Conservation (phyloP, 2,797 vertebrate genomes). For the Falco biarmicus region DNA sequence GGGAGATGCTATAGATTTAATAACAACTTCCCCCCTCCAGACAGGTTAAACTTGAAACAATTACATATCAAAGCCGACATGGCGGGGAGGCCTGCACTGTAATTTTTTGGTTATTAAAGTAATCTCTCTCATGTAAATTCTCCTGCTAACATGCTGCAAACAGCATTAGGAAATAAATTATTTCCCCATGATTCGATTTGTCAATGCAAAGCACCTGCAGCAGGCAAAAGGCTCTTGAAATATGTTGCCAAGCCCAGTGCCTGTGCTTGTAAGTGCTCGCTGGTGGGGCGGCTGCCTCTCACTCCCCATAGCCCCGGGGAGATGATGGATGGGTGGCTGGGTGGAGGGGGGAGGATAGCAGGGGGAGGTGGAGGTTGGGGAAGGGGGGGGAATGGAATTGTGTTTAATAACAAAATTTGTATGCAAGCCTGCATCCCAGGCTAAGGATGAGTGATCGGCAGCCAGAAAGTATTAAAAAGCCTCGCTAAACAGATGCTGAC, state of each 20-base stretch:
- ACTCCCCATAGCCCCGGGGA: constrained; percentile 59
- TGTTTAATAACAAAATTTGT: constrained; percentile 87
- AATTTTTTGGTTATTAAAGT: constrained; percentile 94
- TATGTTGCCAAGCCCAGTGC: constrained; percentile 86
- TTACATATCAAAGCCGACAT: constrained; percentile 88
- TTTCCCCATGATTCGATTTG: constrained; percentile 91
- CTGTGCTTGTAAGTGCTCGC: constrained; percentile 78
- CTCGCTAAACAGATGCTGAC: constrained; percentile 87
- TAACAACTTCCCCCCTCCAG: constrained; percentile 81
- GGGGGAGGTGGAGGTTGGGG: constrained; percentile 17
- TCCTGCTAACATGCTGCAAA: constrained; percentile 81
- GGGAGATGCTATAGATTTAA: constrained; percentile 75
- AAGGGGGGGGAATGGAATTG: constrained; percentile 67
- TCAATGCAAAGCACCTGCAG: constrained; percentile 85
- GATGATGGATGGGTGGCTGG: constrained; percentile 63
- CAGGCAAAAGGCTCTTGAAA: constrained; percentile 88
- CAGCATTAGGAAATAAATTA: constrained; percentile 89
- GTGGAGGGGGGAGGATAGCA: constrained; percentile 26
- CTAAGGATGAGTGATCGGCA: constrained; percentile 91
- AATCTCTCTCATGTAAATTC: constrained; percentile 91
- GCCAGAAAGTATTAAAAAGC: constrained; percentile 90
- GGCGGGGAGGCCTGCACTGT: constrained; percentile 88
- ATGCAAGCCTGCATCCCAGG: constrained; percentile 83
- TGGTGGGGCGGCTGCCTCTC: constrained; percentile 51
- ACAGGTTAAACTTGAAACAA: constrained; percentile 94